phyloP scores from a whole-genome alignment of 2,888 invertebrate genomes.

The Myopa tessellatipennis region DNA sequence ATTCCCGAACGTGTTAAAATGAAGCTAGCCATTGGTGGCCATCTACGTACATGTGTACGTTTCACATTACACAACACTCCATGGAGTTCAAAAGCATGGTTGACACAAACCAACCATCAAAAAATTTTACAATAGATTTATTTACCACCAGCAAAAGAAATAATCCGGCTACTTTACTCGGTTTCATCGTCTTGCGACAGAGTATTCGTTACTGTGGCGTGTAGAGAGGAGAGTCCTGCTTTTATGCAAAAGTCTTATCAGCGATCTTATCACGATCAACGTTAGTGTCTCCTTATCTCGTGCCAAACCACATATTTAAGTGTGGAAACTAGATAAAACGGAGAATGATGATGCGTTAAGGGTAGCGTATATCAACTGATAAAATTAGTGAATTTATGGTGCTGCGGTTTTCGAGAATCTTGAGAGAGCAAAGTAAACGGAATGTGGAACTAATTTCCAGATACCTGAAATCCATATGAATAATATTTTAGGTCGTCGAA shows the following conservation, averaged over 20 bases:
- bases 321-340: slow-evolving; percentile 49
- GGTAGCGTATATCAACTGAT: slow-evolving; percentile 34
- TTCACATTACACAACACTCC: slow-evolving; percentile 42
- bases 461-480: not conserved
- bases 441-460: not conserved
- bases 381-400: slow-evolving; percentile 57
- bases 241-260: slow-evolving; percentile 58
- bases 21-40: no score
- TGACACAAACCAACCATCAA: not conserved
- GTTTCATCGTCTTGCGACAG: slow-evolving; percentile 64
- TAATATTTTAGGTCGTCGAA: not conserved
- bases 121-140: slow-evolving; percentile 43
- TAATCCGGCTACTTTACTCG: slow-evolving; percentile 62
- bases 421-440: slow-evolving; percentile 7
- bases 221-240: slow-evolving; percentile 45
- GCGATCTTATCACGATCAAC: slow-evolving; percentile 34
- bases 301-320: slow-evolving; percentile 40
- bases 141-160: slow-evolving; percentile 65
- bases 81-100: slow-evolving; percentile 28
- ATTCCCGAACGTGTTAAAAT: no score
- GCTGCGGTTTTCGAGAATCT: slow-evolving; percentile 52
- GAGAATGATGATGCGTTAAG: slow-evolving; percentile 23
- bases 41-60: no score
- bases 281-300: slow-evolving; percentile 39
- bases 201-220: slow-evolving; percentile 63